A percentile compares a stretch with the other conserved stretches of the same genome.
phyloP scores from a whole-genome alignment of 35 echinoderm and acorn worm species.

The Amphiura filiformis region DNA sequence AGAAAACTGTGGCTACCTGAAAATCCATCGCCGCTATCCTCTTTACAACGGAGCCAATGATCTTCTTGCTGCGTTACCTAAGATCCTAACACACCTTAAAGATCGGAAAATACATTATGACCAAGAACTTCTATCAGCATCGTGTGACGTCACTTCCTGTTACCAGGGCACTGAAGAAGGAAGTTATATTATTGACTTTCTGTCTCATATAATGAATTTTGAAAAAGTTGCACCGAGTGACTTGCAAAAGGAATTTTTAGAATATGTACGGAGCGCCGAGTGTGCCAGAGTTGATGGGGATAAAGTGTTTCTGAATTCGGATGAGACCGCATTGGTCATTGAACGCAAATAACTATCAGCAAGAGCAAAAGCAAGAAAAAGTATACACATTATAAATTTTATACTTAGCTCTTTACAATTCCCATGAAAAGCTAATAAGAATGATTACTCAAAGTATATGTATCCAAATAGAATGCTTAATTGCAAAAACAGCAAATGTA shows the following conservation, averaged over 20 bases:
- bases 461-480: too few species aligned
- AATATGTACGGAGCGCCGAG: not conserved
- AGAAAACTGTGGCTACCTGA: not conserved
- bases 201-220: not conserved
- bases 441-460: too few species aligned
- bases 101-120: not conserved
- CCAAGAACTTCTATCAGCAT: not conserved
- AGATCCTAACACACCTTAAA: not conserved
- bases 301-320: not conserved
- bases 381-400: too few species aligned
- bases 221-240: not conserved
- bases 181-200: not conserved
- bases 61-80: not conserved
- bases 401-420: too few species aligned
- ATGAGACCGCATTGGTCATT: not conserved
- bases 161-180: not conserved
- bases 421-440: too few species aligned
- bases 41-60: not conserved
- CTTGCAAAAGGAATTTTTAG: not conserved
- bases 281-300: not conserved
- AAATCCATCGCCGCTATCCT: not conserved
- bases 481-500: too few species aligned
- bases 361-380: too few species aligned
- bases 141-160: not conserved
- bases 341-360: not conserved